These are phyloP conservation scores for Thalassaphorura encarpata DNA, from an alignment of 1,140 invertebrate genomes.

Conservation along the genomic window DNA sequence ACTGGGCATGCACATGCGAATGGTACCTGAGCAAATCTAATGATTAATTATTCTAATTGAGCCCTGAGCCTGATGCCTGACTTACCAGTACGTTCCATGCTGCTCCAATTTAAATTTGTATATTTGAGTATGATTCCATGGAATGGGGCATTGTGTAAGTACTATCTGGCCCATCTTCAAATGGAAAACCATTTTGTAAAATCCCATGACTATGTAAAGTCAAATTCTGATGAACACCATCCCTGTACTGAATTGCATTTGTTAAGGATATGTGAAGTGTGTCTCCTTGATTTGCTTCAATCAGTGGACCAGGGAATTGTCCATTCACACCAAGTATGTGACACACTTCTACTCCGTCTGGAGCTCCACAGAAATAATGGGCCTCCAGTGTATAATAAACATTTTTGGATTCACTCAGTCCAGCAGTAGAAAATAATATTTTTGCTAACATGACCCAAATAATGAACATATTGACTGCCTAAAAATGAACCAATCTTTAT, in stretches of 20 bases:
- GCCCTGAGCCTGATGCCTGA: no score
- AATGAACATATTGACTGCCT: no score
- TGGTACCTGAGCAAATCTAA: constrained; percentile 6
- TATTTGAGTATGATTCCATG: not conserved
- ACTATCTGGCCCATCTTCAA: constrained; percentile 17
- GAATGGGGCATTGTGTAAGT: constrained; percentile 18
- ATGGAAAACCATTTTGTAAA: not conserved
- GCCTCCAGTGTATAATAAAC: no score
- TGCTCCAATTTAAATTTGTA: constrained; percentile 12
- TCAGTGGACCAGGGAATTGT: constrained; percentile 13
- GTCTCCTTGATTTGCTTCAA: constrained; percentile 16
- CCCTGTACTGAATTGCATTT: constrained; percentile 21
- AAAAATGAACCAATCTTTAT: no score
- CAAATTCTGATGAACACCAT: constrained; percentile 13
- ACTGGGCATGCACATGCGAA: constrained; percentile 17
- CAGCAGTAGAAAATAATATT: no score
- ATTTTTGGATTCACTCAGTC: no score
- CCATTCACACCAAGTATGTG: constrained; percentile 19
- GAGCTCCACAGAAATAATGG: constrained; percentile 10
- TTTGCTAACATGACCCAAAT: no score
- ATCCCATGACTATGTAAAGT: constrained; percentile 18
- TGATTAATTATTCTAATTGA: no score
- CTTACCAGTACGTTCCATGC: constrained; percentile 19
- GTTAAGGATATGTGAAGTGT: not conserved
- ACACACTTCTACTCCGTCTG: constrained; percentile 15